phyloP scores from a whole-genome alignment of 2,888 invertebrate species.

The Lymantria monacha region DNA sequence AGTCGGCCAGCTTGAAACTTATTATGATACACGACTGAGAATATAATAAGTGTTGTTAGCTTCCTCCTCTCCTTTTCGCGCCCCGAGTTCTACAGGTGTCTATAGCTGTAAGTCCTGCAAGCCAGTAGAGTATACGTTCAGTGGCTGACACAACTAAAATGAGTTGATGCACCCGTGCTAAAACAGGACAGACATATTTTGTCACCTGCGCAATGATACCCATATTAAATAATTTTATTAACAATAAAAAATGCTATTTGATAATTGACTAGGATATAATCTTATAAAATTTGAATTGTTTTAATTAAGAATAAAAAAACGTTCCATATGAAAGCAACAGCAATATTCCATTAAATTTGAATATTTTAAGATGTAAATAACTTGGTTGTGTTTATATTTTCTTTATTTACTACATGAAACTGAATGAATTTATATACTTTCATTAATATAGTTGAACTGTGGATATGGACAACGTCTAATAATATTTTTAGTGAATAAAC shows the following conservation, averaged over 20 bases:
- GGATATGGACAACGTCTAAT: no score
- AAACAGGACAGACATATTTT: not conserved
- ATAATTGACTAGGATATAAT: no score
- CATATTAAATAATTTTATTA: not conserved
- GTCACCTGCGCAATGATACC: not conserved
- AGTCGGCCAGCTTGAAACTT: slow-evolving; percentile 3
- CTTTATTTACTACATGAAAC: no score
- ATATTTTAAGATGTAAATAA: no score
- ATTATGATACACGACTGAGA: not conserved
- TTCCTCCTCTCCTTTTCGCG: not conserved
- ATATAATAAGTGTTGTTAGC: not conserved
- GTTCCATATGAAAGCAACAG: no score
- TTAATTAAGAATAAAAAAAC: no score
- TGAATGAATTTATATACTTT: no score
- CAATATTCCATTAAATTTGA: no score
- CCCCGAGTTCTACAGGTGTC: slow-evolving; percentile 2
- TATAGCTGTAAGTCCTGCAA: not conserved
- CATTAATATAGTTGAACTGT: no score
- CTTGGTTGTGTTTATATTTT: no score
- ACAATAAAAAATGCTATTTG: no score
- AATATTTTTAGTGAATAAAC: not conserved
- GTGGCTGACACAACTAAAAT: not conserved
- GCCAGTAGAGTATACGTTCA: not conserved
- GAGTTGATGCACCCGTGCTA: not conserved
- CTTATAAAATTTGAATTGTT: no score